Percentiles rank a stretch among this genome's conserved stretches.
Evolutionary conservation across 2,797 vertebrate species (phyloP).

Genomic region (Danio jaintianensis): DNA sequence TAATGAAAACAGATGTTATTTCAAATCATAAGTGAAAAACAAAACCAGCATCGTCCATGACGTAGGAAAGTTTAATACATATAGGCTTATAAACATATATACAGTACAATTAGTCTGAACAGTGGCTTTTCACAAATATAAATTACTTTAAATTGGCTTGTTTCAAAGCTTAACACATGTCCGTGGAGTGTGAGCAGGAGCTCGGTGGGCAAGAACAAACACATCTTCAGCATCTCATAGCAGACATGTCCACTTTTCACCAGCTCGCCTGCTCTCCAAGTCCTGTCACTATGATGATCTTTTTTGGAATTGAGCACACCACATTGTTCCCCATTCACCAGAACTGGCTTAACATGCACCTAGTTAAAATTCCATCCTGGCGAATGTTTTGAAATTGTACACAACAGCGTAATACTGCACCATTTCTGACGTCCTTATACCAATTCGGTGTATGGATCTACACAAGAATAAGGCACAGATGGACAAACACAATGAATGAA

Average conservation of each 20-base stretch:
- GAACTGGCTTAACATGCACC: conserved; percentile 20
- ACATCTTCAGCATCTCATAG: neutral
- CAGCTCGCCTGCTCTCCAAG: neutral
- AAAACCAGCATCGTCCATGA: conserved; percentile 72
- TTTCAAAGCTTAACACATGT: conserved; percentile 75
- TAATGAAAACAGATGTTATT: no score
- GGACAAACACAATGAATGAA: conserved; percentile 61
- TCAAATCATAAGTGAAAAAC: neutral
- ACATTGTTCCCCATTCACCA: conserved; percentile 24
- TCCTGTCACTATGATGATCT: neutral
- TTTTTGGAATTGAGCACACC: conserved; percentile 17
- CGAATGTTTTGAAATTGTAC: conserved; percentile 55
- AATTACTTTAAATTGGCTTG: conserved; percentile 87
- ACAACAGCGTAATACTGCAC: conserved; percentile 70
- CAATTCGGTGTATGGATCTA: conserved; percentile 66
- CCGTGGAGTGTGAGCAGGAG: conserved; percentile 67
- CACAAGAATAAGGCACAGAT: conserved; percentile 82
- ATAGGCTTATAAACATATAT: conserved; percentile 97
- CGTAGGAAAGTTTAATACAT: conserved; percentile 99
- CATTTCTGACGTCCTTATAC: conserved; percentile 62
- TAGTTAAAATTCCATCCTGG: conserved; percentile 42
- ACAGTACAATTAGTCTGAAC: conserved; percentile 93
- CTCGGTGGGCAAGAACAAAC: conserved; percentile 56
- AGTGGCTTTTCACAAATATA: conserved; percentile 98
- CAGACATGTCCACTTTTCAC: conserved; percentile 7